These are phyloP conservation scores for Nephila pilipes DNA, from an alignment of 1,140 invertebrate species.

Conservation along the genomic window DNA sequence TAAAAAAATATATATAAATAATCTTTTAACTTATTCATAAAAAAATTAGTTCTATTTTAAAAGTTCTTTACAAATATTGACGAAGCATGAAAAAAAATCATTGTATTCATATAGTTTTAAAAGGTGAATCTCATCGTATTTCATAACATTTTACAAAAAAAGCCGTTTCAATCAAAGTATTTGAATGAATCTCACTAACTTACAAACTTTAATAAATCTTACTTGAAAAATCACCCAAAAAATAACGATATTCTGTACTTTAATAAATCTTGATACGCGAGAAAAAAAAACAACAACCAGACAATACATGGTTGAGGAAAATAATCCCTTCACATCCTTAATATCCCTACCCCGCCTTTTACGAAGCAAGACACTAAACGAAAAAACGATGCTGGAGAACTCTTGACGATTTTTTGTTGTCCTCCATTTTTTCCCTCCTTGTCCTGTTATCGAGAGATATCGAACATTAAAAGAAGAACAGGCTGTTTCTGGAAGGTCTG, in stretches of 20 bases:
- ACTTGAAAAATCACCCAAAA: background rate
- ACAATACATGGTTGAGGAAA: conserved; percentile 28
- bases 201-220: background rate
- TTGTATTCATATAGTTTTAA: background rate
- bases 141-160: background rate
- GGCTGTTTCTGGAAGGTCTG: conserved; percentile 35
- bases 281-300: background rate
- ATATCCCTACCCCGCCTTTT: conserved; percentile 27
- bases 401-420: conserved; percentile 14
- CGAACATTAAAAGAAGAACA: conserved; percentile 60
- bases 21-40: too few relatives aligned
- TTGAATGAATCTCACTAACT: background rate
- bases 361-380: conserved; percentile 34
- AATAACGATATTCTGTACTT: background rate
- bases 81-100: background rate
- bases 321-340: conserved; percentile 5
- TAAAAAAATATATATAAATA: too few relatives aligned
- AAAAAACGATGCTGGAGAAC: conserved; percentile 16
- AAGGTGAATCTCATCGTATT: background rate
- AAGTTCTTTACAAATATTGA: too few relatives aligned
- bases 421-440: background rate
- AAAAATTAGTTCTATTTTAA: too few relatives aligned
- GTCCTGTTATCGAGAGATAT: conserved; percentile 65
- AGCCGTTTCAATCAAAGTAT: background rate
- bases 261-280: background rate